Evolutionary conservation across 2,888 invertebrate genomes (phyloP).

Genomic region (Hydrotaea cyrtoneurina): DNA sequence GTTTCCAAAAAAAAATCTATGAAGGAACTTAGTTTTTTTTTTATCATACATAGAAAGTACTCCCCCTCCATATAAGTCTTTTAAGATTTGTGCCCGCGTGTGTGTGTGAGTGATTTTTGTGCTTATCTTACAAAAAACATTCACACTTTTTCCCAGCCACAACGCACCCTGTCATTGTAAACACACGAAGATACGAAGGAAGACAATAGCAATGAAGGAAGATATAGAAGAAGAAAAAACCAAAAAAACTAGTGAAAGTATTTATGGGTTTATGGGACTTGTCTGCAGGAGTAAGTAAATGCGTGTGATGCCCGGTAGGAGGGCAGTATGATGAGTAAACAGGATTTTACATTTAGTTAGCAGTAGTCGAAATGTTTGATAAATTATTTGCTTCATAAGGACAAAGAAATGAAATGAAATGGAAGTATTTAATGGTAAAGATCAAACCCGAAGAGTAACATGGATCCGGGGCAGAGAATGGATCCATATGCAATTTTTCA

Average conservation of each 20-base stretch:
- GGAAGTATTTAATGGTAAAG: too few species aligned
- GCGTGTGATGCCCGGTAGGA: neutral
- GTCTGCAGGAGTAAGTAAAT: neutral
- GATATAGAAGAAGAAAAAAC: too few species aligned
- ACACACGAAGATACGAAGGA: neutral
- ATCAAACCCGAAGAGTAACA: too few species aligned
- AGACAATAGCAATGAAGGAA: neutral
- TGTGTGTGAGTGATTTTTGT: neutral
- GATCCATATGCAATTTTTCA: too few species aligned
- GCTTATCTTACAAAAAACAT: slow-evolving; percentile 64
- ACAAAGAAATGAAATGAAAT: too few species aligned
- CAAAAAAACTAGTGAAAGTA: slow-evolving; percentile 21
- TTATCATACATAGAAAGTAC: slow-evolving; percentile 24
- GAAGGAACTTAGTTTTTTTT: slow-evolving; percentile 23
- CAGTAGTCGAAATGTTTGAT: too few species aligned
- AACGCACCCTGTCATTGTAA: neutral
- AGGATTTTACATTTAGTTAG: too few species aligned
- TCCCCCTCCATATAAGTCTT: slow-evolving; percentile 15
- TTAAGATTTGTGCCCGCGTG: slow-evolving; percentile 4
- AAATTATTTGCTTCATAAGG: too few species aligned
- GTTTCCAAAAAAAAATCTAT: neutral
- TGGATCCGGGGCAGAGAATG: too few species aligned
- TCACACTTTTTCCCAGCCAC: slow-evolving; percentile 33
- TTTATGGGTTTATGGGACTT: slow-evolving; percentile 6
- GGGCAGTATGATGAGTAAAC: neutral